Conservation (phyloP, 1,140 invertebrate species). For the Caerostris extrusa region DNA sequence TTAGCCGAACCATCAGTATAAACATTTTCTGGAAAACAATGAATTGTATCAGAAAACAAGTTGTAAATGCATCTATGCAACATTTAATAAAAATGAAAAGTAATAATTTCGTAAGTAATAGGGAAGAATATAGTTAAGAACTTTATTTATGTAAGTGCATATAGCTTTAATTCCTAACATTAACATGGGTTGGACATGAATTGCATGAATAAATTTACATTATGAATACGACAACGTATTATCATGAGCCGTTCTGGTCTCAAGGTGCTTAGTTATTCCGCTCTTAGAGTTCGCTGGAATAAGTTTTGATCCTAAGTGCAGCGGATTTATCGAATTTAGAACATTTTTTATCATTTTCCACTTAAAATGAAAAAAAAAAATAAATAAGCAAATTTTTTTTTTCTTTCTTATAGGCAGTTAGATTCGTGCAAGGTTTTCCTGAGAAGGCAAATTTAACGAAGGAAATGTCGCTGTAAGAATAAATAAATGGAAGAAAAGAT, state of each 20-base stretch:
- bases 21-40: too few species aligned
- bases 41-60: too few species aligned
- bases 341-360: not conserved
- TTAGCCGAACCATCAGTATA: too few species aligned
- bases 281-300: not conserved
- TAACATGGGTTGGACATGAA: not conserved
- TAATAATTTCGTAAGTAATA: too few species aligned
- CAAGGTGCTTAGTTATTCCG: not conserved
- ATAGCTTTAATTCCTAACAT: too few species aligned
- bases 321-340: not conserved
- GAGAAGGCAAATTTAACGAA: slow-evolving; percentile 66
- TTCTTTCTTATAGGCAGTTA: not conserved
- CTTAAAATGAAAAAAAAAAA: not conserved
- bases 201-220: not conserved
- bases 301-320: not conserved
- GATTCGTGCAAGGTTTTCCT: slow-evolving; percentile 55
- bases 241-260: not conserved
- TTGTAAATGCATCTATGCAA: too few species aligned
- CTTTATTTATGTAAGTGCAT: too few species aligned
- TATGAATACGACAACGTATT: not conserved
- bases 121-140: too few species aligned
- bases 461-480: slow-evolving; percentile 62
- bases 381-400: not conserved
- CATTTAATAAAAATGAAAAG: too few species aligned
- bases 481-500: slow-evolving; percentile 45